phyloP scores from a whole-genome alignment of 1,140 invertebrate species.

The Leguminivora glycinivorella region DNA sequence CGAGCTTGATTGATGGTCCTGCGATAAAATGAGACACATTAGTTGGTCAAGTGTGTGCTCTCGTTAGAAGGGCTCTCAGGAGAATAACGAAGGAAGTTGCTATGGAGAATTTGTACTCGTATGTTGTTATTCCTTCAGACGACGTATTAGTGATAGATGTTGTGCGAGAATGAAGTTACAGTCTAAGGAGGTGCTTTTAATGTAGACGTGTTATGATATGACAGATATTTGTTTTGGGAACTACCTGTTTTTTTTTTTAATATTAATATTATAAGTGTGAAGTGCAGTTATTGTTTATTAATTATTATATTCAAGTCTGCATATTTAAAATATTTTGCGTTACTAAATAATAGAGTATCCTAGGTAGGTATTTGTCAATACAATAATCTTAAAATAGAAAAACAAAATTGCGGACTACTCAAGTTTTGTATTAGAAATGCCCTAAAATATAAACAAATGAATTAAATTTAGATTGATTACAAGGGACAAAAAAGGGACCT shows the following conservation, averaged over 20 bases:
- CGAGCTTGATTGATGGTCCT: conserved; percentile 77
- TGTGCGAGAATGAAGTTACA: conserved; percentile 28
- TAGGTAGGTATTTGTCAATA: too few relatives aligned
- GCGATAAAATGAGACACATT: conserved; percentile 77
- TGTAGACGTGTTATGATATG: conserved; percentile 2
- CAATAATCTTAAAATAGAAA: too few relatives aligned
- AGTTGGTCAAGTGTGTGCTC: conserved; percentile 70
- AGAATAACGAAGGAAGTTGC: neutral
- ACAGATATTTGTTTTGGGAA: neutral
- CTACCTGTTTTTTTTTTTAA: neutral
- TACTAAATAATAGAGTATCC: too few relatives aligned
- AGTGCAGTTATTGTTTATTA: too few relatives aligned
- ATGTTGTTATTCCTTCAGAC: neutral
- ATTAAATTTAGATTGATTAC: too few relatives aligned
- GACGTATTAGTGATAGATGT: conserved; percentile 50
- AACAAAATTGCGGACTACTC: too few relatives aligned
- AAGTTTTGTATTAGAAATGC: too few relatives aligned
- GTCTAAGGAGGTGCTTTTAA: conserved; percentile 16
- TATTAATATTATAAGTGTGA: too few relatives aligned
- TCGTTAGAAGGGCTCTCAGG: conserved; percentile 44
- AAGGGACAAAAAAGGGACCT: too few relatives aligned
- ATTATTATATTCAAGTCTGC: too few relatives aligned
- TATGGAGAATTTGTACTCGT: neutral
- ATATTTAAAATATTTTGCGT: too few relatives aligned
- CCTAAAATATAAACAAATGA: too few relatives aligned